These are phyloP conservation scores for Molossus alvarezi DNA, from an alignment of 2,797 vertebrate genomes.

Conservation along the genomic window DNA sequence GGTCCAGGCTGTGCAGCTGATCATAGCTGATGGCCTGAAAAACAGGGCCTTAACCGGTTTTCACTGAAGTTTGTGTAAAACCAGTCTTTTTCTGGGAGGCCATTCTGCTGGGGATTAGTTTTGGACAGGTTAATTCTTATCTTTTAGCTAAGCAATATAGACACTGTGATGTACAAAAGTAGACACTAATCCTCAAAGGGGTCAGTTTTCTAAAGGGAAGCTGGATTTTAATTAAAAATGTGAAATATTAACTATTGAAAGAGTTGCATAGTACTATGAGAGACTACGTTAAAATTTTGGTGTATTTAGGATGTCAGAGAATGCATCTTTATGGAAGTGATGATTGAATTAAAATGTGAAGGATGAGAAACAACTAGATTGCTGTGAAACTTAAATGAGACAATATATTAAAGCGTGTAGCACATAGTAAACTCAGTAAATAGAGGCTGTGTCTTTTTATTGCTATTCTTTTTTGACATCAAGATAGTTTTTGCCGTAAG, in stretches of 20 bases:
- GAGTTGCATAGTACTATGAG: background rate
- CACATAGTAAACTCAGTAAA: background rate
- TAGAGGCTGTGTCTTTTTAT: background rate
- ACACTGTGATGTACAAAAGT: constrained; percentile 1
- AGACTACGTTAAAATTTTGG: background rate
- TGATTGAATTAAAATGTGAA: constrained; percentile 41
- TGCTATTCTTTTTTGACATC: constrained; percentile 43
- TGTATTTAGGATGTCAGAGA: background rate
- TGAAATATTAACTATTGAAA: constrained; percentile 11
- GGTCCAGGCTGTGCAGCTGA: background rate
- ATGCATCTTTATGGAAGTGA: constrained; percentile 30
- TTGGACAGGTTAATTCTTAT: constrained; percentile 33
- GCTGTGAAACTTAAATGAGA: constrained; percentile 5
- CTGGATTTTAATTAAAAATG: constrained; percentile 13
- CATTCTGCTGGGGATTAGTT: constrained; percentile 28
- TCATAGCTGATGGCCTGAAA: background rate
- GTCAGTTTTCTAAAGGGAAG: constrained; percentile 27
- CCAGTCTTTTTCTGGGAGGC: background rate
- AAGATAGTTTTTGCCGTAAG: constrained; percentile 30
- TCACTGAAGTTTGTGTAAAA: background rate
- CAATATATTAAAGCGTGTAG: constrained; percentile 9
- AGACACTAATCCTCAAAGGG: constrained; percentile 13
- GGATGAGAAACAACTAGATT: background rate
- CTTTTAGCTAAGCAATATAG: constrained; percentile 9
- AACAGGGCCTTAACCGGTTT: constrained; percentile 3